Base-by-base conservation (phyloP, 2,113 vertebrate species). In the Trichomycterus rosablanca region DNA sequence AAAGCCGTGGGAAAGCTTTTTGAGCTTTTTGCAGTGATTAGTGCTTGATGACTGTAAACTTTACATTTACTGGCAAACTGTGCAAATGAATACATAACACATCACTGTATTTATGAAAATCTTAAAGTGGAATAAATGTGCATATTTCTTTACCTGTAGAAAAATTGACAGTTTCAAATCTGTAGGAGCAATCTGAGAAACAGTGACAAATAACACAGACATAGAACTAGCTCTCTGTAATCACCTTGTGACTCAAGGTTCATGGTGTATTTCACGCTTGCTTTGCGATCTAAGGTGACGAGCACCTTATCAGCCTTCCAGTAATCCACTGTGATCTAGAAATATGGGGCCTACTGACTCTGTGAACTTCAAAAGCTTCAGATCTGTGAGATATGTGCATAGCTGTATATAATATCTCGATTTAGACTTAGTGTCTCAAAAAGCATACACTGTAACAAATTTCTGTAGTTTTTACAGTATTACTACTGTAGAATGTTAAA, bases 201-300 rank as follows among this genome's bases (percentile, higher is more conserved):
- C 44, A 39, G 35, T 40, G 56, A 60, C 42, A 65, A 65, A 59
- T 58, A 63, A 16, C 54, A 53, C 39, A 48, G 56, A 42, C 14
- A 28, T 62, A 69, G 61, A 56, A 52, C 51, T 57, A 48, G 55
- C 57, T 69, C 26, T 56, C 37, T 69, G 56, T 45, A 66, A 66
- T 69, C 30, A 58, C 57, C 45, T 51, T 52, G 52, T 73, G 66
- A 69, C 66, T 65, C 50, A 10, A 32, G 52, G 40, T 53, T 63
- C 45, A 61, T 32, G 48, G 51, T 69, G 66, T 53, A 73, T 73
- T 73, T 73, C 65, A 66, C 52, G 62, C 60, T 65, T 60, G 60
- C 56, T 60, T 60, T 73, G 66, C 60, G 55, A 73, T 65, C 57
- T 30, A 52, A 53, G 53, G 60, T 60, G 56, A 66, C 53, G 58